A percentile compares a stretch with the other conserved stretches of the same genome.
Evolutionary conservation across 2,113 vertebrate species (phyloP).

Genomic region (Neotoma lepida): DNA sequence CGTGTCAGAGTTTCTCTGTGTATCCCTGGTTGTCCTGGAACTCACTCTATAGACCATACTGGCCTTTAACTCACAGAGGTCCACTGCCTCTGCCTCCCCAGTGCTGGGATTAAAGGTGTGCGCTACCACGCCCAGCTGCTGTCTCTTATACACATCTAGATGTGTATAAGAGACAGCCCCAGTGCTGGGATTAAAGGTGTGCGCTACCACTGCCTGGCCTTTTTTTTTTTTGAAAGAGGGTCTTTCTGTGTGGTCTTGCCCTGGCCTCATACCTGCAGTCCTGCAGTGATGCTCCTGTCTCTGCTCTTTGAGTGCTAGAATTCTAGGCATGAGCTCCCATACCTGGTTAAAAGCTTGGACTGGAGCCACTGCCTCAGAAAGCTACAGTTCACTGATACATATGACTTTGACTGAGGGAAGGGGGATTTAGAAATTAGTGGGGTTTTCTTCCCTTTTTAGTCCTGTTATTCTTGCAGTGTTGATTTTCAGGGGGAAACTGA

Average conservation of each 20-base stretch:
- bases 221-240: neutral
- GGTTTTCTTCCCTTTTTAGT: conserved; percentile 50
- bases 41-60: neutral
- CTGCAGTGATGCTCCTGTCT: neutral
- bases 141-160: no score
- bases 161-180: no score
- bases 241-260: neutral
- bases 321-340: neutral
- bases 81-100: neutral
- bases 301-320: neutral
- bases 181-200: neutral
- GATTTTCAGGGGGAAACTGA: conserved; percentile 45
- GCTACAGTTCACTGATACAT: neutral
- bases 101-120: neutral
- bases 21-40: neutral
- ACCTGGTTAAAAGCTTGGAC: neutral
- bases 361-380: neutral
- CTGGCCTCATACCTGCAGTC: neutral
- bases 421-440: conserved; percentile 37
- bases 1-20: neutral
- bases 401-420: neutral
- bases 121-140: no score
- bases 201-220: neutral
- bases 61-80: neutral
- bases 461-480: neutral